Conservation (phyloP, 2,888 invertebrate genomes). For the Watsonalla cultraria region DNA sequence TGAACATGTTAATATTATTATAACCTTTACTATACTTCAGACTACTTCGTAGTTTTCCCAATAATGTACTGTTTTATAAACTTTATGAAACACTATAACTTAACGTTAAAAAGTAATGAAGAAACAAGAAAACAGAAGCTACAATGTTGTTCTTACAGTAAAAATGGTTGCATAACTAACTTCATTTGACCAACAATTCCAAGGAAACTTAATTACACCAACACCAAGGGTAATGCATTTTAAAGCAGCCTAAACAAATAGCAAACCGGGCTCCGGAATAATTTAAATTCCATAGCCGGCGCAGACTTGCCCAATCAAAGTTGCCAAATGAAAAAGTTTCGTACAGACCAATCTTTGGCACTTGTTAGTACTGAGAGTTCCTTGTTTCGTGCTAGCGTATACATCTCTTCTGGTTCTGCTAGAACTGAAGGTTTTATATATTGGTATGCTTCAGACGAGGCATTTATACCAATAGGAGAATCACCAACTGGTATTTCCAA, state of each 20-base stretch:
- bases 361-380: conserved; percentile 13
- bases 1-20: no score
- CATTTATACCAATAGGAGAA: no score
- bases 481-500: no score
- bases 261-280: conserved; percentile 23
- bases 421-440: no score
- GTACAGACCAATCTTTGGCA: conserved; percentile 6
- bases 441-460: no score
- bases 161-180: background rate
- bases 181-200: background rate
- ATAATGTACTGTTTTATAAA: no score
- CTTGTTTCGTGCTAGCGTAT: conserved; percentile 27
- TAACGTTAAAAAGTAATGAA: no score
- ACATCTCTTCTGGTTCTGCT: conserved; percentile 11
- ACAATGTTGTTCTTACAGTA: background rate
- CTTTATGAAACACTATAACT: no score
- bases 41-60: no score
- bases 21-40: no score
- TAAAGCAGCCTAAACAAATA: conserved; percentile 25
- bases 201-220: conserved; percentile 14
- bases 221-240: conserved; percentile 24
- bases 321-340: conserved; percentile 58
- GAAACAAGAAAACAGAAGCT: background rate
- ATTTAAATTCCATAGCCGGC: conserved; percentile 45
- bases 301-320: conserved; percentile 50